A percentile compares a stretch with the other conserved stretches of the same genome.
Evolutionary conservation across 2,113 vertebrate species (phyloP).

Genomic region (Porphyrio hochstetteri): DNA sequence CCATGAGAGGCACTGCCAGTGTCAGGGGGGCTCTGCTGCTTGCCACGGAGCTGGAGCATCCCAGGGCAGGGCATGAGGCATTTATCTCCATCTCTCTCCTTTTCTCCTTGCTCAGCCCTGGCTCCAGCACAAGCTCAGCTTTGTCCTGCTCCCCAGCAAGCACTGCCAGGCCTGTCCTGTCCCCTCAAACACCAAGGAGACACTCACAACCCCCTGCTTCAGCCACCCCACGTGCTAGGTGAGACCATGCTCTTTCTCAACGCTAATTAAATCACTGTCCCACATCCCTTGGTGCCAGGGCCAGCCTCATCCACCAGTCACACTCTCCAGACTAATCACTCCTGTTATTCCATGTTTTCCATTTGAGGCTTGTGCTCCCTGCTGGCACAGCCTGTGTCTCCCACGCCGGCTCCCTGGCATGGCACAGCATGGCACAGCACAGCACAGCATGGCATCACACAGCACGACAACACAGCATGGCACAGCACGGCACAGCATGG

Average conservation of each 20-base stretch:
- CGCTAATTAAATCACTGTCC: background rate
- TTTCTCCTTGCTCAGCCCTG: background rate
- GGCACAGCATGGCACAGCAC: background rate
- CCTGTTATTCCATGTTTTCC: background rate
- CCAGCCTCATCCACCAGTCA: background rate
- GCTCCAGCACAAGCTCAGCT: background rate
- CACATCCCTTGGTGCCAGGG: background rate
- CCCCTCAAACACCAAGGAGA: background rate
- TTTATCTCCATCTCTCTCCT: background rate
- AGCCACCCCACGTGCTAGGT: fast-evolving
- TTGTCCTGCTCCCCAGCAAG: fast-evolving
- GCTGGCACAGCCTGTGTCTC: background rate
- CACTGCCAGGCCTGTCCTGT: background rate
- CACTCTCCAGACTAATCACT: background rate
- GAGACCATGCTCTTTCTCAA: fast-evolving
- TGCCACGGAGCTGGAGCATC: fast-evolving
- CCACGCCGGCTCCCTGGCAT: fast-evolving
- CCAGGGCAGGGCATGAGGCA: background rate
- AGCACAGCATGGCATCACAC: background rate
- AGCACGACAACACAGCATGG: background rate
- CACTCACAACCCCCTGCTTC: background rate
- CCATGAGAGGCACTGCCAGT: background rate
- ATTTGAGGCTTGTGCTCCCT: background rate
- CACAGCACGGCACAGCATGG: too few species aligned
- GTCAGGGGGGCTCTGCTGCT: background rate